A percentile compares a stretch with the other conserved stretches of the same genome.
phyloP scores from a whole-genome alignment of 2,888 invertebrate species.

The Erebia epiphron region DNA sequence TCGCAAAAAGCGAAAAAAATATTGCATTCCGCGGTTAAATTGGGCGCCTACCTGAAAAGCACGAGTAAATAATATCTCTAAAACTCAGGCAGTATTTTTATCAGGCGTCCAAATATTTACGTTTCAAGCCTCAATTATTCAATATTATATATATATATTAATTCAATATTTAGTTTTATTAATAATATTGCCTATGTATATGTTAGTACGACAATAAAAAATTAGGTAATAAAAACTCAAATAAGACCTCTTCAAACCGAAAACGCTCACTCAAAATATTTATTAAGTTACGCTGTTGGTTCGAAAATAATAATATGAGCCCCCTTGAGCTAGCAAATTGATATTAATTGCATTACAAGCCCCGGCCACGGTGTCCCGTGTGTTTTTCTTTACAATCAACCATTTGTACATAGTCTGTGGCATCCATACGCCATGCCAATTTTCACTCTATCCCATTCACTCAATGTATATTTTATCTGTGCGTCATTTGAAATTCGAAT shows the following conservation, averaged over 20 bases:
- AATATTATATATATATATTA: too few species aligned
- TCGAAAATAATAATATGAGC: constrained; percentile 45
- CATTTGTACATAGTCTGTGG: constrained; percentile 47
- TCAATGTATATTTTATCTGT: constrained; percentile 39
- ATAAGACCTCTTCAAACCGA: constrained; percentile 30
- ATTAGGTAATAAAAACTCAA: neutral
- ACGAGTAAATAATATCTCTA: neutral
- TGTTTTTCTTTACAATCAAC: constrained; percentile 79
- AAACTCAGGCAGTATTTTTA: too few species aligned
- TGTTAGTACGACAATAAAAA: too few species aligned
- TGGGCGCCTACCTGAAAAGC: neutral
- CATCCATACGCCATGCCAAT: constrained; percentile 39
- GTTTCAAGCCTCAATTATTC: too few species aligned
- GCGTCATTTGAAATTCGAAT: constrained; percentile 38
- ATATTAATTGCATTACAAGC: constrained; percentile 79
- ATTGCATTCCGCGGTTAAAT: neutral
- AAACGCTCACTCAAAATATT: constrained; percentile 39
- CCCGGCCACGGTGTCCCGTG: constrained; percentile 69
- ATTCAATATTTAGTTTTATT: too few species aligned
- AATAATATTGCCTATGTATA: too few species aligned
- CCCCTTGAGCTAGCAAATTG: constrained; percentile 69
- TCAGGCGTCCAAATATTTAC: too few species aligned
- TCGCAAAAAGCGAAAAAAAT: neutral
- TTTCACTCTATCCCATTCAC: constrained; percentile 43
- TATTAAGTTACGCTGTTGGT: constrained; percentile 44